These are phyloP conservation scores for Fregata magnificens DNA, from an alignment of 2,113 vertebrate genomes.

Conservation along the genomic window DNA sequence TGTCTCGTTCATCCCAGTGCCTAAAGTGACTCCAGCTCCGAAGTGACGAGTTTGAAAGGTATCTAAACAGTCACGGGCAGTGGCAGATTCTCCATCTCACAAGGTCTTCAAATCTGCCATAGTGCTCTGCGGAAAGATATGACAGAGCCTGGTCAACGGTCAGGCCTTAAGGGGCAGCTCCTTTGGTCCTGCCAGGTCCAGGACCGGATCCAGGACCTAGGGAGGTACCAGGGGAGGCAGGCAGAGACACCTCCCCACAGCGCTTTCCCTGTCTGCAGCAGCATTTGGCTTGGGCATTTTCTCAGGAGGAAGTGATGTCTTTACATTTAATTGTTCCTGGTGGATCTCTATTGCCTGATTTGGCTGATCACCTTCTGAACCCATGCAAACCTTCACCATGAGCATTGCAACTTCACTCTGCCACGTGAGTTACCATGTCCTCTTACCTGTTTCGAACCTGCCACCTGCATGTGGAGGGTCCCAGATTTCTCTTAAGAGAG, in stretches of 20 bases:
- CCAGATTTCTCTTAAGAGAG: not conserved
- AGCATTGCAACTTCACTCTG: not conserved
- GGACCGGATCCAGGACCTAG: not conserved
- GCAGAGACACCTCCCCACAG: not conserved
- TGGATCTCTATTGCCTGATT: not conserved
- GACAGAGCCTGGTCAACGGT: not conserved
- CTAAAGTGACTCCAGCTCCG: not conserved
- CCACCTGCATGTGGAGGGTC: not conserved
- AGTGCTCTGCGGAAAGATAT: not conserved
- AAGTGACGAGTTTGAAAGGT: not conserved
- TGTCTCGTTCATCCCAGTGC: not conserved
- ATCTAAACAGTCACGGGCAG: not conserved
- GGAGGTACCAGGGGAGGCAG: not conserved
- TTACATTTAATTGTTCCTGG: too few species aligned
- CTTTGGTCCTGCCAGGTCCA: not conserved
- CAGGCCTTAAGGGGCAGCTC: not conserved
- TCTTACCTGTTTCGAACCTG: not conserved
- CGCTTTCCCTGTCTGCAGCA: too few species aligned
- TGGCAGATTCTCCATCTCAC: not conserved
- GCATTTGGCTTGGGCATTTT: not conserved
- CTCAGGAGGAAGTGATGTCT: too few species aligned
- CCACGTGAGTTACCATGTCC: accelerated
- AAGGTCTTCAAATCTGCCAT: not conserved
- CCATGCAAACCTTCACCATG: not conserved
- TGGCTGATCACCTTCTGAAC: not conserved